Percentiles rank a stretch among this genome's conserved stretches.
phyloP scores from a whole-genome alignment of 2,888 invertebrate species.

The Thymelicus sylvestris region DNA sequence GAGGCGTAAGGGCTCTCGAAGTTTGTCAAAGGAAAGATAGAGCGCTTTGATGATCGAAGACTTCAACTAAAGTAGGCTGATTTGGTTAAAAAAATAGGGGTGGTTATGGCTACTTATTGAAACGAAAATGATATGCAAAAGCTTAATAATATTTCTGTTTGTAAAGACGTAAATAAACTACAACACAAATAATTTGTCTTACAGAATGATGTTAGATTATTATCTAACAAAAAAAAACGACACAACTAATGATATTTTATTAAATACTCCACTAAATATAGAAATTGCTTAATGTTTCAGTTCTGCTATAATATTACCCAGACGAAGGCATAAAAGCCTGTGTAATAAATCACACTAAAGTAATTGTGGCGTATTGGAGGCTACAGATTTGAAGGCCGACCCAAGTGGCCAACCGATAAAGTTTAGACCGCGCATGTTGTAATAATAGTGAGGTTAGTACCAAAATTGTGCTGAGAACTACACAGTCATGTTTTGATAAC shows the following conservation, averaged over 20 bases:
- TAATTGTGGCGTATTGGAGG: slow-evolving; percentile 21
- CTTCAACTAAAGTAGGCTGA: slow-evolving; percentile 26
- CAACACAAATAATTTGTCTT: too few relatives aligned
- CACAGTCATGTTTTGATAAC: neutral
- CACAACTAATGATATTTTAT: neutral
- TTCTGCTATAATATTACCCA: slow-evolving; percentile 6
- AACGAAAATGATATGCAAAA: too few relatives aligned
- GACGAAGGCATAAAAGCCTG: slow-evolving; percentile 8
- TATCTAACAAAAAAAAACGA: too few relatives aligned
- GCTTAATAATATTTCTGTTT: too few relatives aligned
- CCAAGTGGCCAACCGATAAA: slow-evolving; percentile 20
- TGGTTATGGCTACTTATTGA: too few relatives aligned
- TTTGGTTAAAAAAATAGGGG: slow-evolving; percentile 18
- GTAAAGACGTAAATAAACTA: too few relatives aligned
- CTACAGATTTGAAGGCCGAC: slow-evolving; percentile 18
- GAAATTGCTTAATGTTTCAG: slow-evolving; percentile 5
- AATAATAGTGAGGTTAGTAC: neutral
- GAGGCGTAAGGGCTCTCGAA: slow-evolving; percentile 25
- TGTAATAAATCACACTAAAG: slow-evolving; percentile 28
- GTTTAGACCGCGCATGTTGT: slow-evolving; percentile 3
- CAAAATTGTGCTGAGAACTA: neutral
- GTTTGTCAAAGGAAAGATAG: slow-evolving; percentile 34
- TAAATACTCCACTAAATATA: neutral
- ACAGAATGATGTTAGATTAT: too few relatives aligned
- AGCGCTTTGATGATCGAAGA: slow-evolving; percentile 26